Percentiles rank a stretch among this genome's conserved stretches.
Evolutionary conservation across 2,113 vertebrate genomes (phyloP).

Genomic region (Muntiacus muntjak): DNA sequence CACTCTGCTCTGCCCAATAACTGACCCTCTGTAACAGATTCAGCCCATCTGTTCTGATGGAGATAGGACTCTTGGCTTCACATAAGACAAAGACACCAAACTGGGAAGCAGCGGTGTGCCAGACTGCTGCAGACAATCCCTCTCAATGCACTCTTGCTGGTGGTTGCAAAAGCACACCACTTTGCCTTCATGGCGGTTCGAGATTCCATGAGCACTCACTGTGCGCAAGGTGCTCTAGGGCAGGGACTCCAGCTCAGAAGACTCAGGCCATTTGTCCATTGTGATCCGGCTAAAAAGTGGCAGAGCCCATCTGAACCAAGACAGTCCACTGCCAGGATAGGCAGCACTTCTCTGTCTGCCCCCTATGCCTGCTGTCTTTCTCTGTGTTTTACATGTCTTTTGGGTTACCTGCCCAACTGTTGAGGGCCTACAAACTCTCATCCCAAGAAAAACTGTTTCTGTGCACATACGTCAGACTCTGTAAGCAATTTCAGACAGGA

Average conservation of each 20-base stretch:
- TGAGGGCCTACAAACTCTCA: not conserved
- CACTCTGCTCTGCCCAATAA: not conserved
- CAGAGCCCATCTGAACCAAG: not conserved
- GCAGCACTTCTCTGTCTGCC: not conserved
- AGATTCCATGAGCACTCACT: rapidly evolving
- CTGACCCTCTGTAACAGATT: not conserved
- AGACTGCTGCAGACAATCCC: not conserved
- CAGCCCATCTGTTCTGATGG: not conserved
- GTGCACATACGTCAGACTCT: not conserved
- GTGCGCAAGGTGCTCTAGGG: not conserved
- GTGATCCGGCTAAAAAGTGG: not conserved
- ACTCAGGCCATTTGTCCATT: not conserved
- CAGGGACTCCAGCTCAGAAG: not conserved
- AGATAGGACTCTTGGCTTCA: not conserved
- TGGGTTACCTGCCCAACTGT: not conserved
- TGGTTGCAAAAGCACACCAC: not conserved
- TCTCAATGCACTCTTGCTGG: not conserved
- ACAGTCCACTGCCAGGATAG: not conserved
- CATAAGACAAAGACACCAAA: not conserved
- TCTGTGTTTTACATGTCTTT: not conserved
- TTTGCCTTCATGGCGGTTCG: not conserved
- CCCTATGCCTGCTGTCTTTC: rapidly evolving
- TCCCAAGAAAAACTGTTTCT: not conserved
- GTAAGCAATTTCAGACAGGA: not conserved
- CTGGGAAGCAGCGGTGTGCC: not conserved